Percentiles rank a stretch among this genome's conserved stretches.
Evolutionary conservation across 2,888 invertebrate genomes (phyloP).

Genomic region (Aradus depressus): DNA sequence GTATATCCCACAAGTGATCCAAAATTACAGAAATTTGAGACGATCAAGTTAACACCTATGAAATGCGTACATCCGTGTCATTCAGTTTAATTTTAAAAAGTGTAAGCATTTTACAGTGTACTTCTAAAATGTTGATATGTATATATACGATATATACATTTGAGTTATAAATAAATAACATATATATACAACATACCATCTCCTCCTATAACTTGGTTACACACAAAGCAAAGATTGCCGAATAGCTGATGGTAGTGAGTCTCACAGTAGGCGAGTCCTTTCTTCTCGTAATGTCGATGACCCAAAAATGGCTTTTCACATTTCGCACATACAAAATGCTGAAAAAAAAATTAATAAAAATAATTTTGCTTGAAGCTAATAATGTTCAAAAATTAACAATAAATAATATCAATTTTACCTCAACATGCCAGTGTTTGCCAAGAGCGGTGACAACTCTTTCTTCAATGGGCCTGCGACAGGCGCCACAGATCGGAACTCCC

Average conservation of each 20-base stretch:
- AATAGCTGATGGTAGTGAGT: conserved; percentile 98
- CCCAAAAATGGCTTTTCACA: conserved; percentile 99
- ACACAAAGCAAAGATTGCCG: conserved; percentile 96
- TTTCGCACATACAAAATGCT: conserved; percentile 99
- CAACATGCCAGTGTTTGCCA: conserved; percentile 97
- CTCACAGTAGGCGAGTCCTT: conserved; percentile 97
- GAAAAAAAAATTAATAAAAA: conserved; percentile 34
- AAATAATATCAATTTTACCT: conserved; percentile 51
- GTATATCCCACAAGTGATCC: no score
- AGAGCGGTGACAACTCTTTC: conserved; percentile 96
- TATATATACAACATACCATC: conserved; percentile 58
- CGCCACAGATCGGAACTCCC: conserved; percentile 99
- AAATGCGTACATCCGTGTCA: no score
- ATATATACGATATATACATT: neutral
- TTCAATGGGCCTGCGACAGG: conserved; percentile 96
- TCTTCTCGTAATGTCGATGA: conserved; percentile 96
- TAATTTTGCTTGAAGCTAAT: neutral
- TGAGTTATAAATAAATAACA: neutral
- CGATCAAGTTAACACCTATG: no score
- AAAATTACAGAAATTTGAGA: neutral
- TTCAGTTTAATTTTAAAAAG: no score
- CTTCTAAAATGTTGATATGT: no score
- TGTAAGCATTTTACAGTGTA: no score
- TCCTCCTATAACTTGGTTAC: conserved; percentile 94
- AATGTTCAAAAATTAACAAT: neutral